Percentiles rank a stretch among this genome's conserved stretches.
phyloP scores from a whole-genome alignment of 2,888 invertebrate genomes.

The Drosophila niveifrons region DNA sequence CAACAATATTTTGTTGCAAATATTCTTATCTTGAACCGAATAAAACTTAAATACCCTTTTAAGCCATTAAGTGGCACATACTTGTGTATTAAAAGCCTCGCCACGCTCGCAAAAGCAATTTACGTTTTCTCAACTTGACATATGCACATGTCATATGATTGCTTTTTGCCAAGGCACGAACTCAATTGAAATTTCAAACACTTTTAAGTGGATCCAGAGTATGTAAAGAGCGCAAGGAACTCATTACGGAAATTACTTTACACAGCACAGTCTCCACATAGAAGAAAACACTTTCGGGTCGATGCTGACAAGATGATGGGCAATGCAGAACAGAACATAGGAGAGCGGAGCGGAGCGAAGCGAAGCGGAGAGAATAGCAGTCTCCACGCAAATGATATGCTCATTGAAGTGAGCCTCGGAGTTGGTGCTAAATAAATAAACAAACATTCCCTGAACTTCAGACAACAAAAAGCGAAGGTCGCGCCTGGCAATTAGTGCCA shows the following conservation, averaged over 20 bases:
- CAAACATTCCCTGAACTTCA: slow-evolving; percentile 33
- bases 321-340: neutral
- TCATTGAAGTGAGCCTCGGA: slow-evolving; percentile 62
- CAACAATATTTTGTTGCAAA: neutral
- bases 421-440: slow-evolving; percentile 60
- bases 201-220: slow-evolving; percentile 63
- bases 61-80: slow-evolving; percentile 3
- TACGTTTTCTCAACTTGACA: slow-evolving; percentile 55
- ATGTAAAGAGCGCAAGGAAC: slow-evolving; percentile 58
- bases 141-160: slow-evolving; percentile 69
- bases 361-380: neutral
- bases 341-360: neutral
- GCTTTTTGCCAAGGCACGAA: slow-evolving; percentile 48
- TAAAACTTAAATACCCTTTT: slow-evolving; percentile 17
- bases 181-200: slow-evolving; percentile 73
- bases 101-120: slow-evolving; percentile 62
- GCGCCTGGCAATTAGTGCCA: slow-evolving; percentile 45
- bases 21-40: neutral
- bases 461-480: slow-evolving; percentile 23
- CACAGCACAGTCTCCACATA: slow-evolving; percentile 34
- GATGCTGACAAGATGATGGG: slow-evolving; percentile 12
- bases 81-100: slow-evolving; percentile 1
- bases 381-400: slow-evolving; percentile 61
- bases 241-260: slow-evolving; percentile 81
- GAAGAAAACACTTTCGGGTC: slow-evolving; percentile 13